Evolutionary conservation across 2,888 invertebrate species (phyloP).

Genomic region (Pammene fasciana): DNA sequence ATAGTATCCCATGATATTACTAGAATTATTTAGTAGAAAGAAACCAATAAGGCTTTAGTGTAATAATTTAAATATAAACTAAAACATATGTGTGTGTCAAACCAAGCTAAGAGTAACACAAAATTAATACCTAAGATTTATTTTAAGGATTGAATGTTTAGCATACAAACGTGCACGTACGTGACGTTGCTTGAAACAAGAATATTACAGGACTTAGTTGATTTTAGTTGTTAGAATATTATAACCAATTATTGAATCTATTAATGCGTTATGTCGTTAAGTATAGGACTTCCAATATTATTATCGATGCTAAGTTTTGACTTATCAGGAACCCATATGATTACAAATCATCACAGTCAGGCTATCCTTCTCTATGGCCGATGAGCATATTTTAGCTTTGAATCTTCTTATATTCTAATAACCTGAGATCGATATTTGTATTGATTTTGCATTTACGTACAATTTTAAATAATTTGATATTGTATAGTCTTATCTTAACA

Average conservation of each 20-base stretch:
- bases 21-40: not conserved
- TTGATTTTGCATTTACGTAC: too few relatives aligned
- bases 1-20: not conserved
- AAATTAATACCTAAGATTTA: conserved; percentile 8
- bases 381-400: too few relatives aligned
- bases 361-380: too few relatives aligned
- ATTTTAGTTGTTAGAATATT: not conserved
- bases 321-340: not conserved
- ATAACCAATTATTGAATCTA: conserved; percentile 20
- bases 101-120: not conserved
- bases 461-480: too few relatives aligned
- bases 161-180: not conserved
- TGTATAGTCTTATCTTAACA: too few relatives aligned
- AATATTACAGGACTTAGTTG: conserved; percentile 1
- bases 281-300: conserved; percentile 45
- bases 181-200: not conserved
- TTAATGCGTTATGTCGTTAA: conserved; percentile 27
- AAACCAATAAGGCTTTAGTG: not conserved
- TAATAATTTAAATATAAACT: not conserved
- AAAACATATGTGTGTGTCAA: not conserved
- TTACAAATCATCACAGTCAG: too few relatives aligned
- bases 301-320: conserved; percentile 25
- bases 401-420: too few relatives aligned
- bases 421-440: too few relatives aligned
- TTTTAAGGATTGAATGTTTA: not conserved